Base-by-base conservation (phyloP, 2,113 vertebrate species). In the Rutilus rutilus region DNA sequence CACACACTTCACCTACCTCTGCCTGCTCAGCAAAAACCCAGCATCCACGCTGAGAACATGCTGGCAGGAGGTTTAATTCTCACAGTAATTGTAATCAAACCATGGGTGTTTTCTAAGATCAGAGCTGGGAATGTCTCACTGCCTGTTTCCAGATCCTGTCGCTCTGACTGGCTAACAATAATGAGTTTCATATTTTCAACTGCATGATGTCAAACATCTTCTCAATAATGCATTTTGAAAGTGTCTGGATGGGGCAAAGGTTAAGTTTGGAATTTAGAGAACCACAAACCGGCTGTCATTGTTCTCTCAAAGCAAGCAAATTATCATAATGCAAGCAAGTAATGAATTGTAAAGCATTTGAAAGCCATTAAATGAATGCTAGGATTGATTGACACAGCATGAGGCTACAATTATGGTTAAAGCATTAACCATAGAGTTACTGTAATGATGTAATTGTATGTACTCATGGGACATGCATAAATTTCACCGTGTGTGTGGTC, bases 51-150 rank as follows among this genome's bases (percentile, higher is more conserved):
- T 80, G 78, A 80, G 78, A 80, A 64, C 64, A 45, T 17, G n/a
- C 78, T 62, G n/a, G 36, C 78, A 64, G 59, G 57, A 25, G 42
- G 47, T 67, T 82, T 67, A 10, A 23, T 67, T 52, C 39, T 67
- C 60, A 82, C 39, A 67, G 62, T 82, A 82, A 82, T 82, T 82
- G 79, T 67, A 67, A 69, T 67, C 42, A 82, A 69, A 67, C 45
- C 25, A 30, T 9, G 2, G 71, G 42, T 47, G 39, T 75, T 75
- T 75, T 75, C 71, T 47, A 25, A 47, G 71, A 75, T 47, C 42
- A 75, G 42, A 79, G 57, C 77, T 42, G 54, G 77, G 77, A 62
- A 60, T 78, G 50, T 79, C 23, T n/a, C 54, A 60, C 11, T 9
- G 19, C 30, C 30, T 60, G 77, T 21, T 79, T 60, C 54, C 23